Base-by-base conservation (phyloP, 2,888 invertebrate species). In the Drosophila pseudotakahashii region DNA sequence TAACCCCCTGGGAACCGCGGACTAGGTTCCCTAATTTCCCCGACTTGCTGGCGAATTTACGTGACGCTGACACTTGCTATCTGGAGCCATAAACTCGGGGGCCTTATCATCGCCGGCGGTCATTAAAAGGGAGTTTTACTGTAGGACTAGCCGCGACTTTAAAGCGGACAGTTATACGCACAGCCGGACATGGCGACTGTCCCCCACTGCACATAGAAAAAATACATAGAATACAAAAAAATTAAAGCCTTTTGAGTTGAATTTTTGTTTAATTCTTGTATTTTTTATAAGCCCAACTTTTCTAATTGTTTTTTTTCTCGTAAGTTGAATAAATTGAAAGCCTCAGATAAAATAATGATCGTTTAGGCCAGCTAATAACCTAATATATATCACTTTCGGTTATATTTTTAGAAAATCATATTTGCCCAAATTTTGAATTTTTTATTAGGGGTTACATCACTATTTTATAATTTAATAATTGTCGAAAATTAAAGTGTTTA, bases 111-210 rank as follows among this genome's bases (percentile, higher is more conserved):
- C 77, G 76, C 67, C 74, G 85, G 60, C 52, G 73, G 77, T 67
- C 84, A 89, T 91, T 90, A 91, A 91, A 89, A 81, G 81, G 77
- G 70, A 81, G 78, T 90, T 90, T 90, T 90, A 90, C 75, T 89
- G 71, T 76, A 62, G 69, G 68, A 59, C 41, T 66, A 48, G 63
- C 44, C 60, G 64, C 71, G 52, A 72, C 61, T 82, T 76, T 77
- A 72, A 71, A 79, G 72, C 75, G 53, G 69, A 59, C 78, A 79
- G 76, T 80, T 85, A 80, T 82, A 78, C 66, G 70, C 81, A 67
- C 82, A 77, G 75, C 60, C 73, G 64, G 71, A 78, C 71, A 77
- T 80, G 75, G 55, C 73, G 70, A 62, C 55, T 41, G 19, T 47
- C 47, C 55, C 42, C 59, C 44, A 30, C 13, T 39, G 11, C 64